Evolutionary conservation across 2,888 invertebrate species (phyloP).

Genomic region (Pachymerium ferrugineum): DNA sequence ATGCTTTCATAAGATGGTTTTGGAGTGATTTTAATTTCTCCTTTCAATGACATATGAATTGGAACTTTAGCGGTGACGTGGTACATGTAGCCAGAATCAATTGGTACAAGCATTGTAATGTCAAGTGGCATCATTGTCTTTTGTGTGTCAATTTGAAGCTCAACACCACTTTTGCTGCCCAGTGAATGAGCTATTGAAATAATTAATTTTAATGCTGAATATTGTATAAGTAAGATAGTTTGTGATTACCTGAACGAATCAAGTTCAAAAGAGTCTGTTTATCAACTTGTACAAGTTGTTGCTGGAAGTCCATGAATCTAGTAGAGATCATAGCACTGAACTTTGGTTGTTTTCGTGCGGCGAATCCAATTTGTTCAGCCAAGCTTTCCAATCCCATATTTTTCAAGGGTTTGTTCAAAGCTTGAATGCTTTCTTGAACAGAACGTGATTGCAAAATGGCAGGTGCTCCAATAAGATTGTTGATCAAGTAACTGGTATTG

Average conservation of each 20-base stretch:
- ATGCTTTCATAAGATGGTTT: background rate
- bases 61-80: background rate
- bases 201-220: too few species aligned
- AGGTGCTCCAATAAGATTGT: background rate
- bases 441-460: background rate
- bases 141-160: background rate
- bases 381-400: background rate
- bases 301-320: background rate
- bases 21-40: background rate
- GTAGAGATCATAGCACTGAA: background rate
- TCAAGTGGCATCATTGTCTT: background rate
- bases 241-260: background rate
- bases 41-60: background rate
- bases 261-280: background rate
- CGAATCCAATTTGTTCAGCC: background rate
- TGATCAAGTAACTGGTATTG: background rate
- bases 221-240: too few species aligned
- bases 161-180: background rate
- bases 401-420: background rate
- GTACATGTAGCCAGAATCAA: background rate
- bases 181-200: background rate
- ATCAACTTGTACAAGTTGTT: background rate
- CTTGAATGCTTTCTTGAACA: background rate
- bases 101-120: background rate
- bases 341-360: background rate